A percentile compares a stretch with the other conserved stretches of the same genome.
phyloP scores from a whole-genome alignment of 1,140 invertebrate species.

The Phocides pigmalion region DNA sequence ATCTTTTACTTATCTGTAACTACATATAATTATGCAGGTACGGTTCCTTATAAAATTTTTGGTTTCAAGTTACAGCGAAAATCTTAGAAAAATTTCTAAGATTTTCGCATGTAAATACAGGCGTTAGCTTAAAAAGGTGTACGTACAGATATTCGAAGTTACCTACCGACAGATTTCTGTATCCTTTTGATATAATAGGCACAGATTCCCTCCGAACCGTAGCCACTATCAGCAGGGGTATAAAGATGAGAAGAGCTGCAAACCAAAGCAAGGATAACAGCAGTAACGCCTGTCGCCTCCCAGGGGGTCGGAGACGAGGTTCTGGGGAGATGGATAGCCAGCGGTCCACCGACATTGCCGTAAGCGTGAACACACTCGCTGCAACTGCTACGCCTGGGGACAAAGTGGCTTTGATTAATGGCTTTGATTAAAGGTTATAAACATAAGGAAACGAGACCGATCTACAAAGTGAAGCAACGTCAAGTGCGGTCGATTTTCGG shows the following conservation, averaged over 20 bases:
- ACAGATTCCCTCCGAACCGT: conserved; percentile 70
- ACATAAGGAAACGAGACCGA: no score
- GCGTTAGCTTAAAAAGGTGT: no score
- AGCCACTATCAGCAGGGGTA: conserved; percentile 85
- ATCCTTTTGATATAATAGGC: conserved; percentile 63
- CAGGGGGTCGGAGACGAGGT: conserved; percentile 85
- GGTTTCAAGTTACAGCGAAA: no score
- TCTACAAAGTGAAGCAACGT: no score
- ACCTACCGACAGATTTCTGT: conserved; percentile 68
- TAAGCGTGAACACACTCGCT: conserved; percentile 90
- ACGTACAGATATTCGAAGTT: no score
- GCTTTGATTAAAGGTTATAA: no score
- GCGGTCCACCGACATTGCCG: conserved; percentile 90
- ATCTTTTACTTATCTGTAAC: no score
- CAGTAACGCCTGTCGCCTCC: conserved; percentile 85
- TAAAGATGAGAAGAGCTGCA: conserved; percentile 86
- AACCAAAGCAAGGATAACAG: conserved; percentile 87
- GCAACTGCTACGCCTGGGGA: conserved; percentile 89
- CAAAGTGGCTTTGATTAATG: background rate
- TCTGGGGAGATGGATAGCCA: conserved; percentile 90
- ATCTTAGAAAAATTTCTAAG: no score
- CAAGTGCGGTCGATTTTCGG: no score
- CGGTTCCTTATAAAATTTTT: no score
- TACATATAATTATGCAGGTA: no score
- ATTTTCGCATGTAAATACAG: no score